Conservation (phyloP, 2,797 vertebrate genomes). For the Vireo griseus region DNA sequence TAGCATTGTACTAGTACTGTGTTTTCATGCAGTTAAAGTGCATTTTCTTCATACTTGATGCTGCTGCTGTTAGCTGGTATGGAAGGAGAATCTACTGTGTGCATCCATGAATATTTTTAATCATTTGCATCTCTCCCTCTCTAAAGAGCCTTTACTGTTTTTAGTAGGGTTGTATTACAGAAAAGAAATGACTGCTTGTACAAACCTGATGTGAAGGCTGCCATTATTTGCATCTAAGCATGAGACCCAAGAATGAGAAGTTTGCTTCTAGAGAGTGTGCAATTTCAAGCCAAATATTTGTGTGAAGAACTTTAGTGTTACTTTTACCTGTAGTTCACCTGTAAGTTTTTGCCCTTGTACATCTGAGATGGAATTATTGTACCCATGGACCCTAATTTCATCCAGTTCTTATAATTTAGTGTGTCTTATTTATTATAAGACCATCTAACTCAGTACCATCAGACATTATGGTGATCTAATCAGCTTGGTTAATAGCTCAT, state of each 20-base stretch:
- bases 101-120: neutral
- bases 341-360: neutral
- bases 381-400: neutral
- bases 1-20: neutral
- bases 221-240: slow-evolving; percentile 16
- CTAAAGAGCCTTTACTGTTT: neutral
- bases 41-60: neutral
- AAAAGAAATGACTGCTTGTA: neutral
- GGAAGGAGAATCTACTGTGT: neutral
- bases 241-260: slow-evolving; percentile 11
- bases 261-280: neutral
- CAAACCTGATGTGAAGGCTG: neutral
- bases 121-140: neutral
- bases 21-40: neutral
- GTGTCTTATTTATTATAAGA: neutral
- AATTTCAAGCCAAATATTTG: neutral
- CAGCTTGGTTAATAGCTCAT: neutral
- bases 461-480: neutral
- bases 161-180: neutral
- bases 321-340: neutral
- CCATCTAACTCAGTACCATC: neutral
- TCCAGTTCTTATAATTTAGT: neutral
- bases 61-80: slow-evolving; percentile 35
- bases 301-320: neutral
- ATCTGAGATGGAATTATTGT: neutral